Evolutionary conservation across 2,888 invertebrate genomes (phyloP), one percentile per base, ranked within the genome.

Genomic region (Phyto melanocephala): DNA sequence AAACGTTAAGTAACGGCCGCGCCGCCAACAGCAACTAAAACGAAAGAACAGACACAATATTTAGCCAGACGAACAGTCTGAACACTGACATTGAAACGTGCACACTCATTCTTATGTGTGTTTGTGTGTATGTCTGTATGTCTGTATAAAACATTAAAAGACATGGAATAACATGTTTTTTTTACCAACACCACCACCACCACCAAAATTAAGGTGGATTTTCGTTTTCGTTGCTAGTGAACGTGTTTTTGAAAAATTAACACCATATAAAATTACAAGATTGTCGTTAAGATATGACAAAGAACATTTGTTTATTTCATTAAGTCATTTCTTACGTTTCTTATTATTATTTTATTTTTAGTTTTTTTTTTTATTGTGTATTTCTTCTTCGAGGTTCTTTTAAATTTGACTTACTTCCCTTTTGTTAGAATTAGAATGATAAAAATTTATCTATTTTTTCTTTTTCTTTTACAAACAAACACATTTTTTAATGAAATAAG

Each of bases 201-300:
- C 24, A 24, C n/a, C 15, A 22, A 47, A 63, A 13, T 50, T 28
- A 56, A 58, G 65, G 45, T 65, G 35, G 24, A 33, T 47, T 45
- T 15, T 50, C 33, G 7, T 20, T 28, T 15, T 17, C 4, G 22
- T 7, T 4, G 11, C 40, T 17, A 22, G 2, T 40, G 42, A 62
- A 75, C 67, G 75, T 75, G 78, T 71, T 81, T 76, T 71, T 62
- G 42, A 79, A 68, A 81, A 79, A 81, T 79, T 84, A 81, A 65
- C 84, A 76, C 76, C 78, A 76, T 71, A 81, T 84, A 76, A 76
- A 79, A 81, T 84, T 81, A 79, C 80, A 84, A 80, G 74, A 80
- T 77, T 82, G 81, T 75, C 65, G 74, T 74, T 65, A 70, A 70
- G 76, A 81, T 76, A 78, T 11, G n/a, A 15, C 4, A 52, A 52